phyloP scores from a whole-genome alignment of 2,113 vertebrate genomes.

The Bubo scandiacus region DNA sequence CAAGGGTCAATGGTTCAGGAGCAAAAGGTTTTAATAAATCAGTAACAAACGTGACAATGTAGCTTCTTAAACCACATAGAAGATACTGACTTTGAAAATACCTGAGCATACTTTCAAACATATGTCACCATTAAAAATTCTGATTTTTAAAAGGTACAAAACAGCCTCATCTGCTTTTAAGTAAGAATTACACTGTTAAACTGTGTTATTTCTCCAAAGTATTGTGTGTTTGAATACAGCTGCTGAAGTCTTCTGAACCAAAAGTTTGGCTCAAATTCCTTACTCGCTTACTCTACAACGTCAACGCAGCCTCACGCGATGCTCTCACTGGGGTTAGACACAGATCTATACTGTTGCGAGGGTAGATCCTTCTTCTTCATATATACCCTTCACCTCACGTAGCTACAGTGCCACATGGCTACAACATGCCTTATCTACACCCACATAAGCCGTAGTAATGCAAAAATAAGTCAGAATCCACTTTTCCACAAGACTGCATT shows the following conservation, averaged over 20 bases:
- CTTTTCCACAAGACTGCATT: not conserved
- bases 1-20: not conserved
- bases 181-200: not conserved
- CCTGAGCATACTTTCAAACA: not conserved
- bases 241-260: not conserved
- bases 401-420: not conserved
- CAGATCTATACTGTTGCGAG: rapidly evolving
- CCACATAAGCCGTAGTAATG: rapidly evolving
- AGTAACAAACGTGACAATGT: not conserved
- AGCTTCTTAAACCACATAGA: not conserved
- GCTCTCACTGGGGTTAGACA: not conserved
- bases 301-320: rapidly evolving
- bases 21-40: not conserved
- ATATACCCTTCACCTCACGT: rapidly evolving
- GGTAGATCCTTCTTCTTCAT: not conserved
- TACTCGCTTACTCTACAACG: rapidly evolving
- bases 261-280: not conserved
- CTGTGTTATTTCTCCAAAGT: not conserved
- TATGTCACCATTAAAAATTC: not conserved
- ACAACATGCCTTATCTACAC: not conserved
- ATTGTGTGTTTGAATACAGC: not conserved
- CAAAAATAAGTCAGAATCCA: not conserved
- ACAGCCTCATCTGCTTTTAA: not conserved
- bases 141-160: not conserved
- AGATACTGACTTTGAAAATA: not conserved